Percentiles rank a stretch among this genome's conserved stretches.
Conservation (phyloP, 1,140 invertebrate species). For the Onthophagus taurus region DNA sequence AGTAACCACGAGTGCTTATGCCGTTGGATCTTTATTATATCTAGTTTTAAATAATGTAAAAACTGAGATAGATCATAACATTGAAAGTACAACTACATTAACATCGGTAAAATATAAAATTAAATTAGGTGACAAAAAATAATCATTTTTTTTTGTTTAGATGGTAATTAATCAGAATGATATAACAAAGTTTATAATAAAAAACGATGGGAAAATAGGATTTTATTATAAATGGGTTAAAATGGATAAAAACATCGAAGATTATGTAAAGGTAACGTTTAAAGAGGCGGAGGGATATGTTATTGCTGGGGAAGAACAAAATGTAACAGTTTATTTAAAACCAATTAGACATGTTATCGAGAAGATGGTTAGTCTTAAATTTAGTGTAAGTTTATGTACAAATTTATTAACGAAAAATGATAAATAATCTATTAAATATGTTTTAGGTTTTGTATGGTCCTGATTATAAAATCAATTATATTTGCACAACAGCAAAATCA, state of each 20-base stretch:
- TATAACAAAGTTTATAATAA: conserved; percentile 30
- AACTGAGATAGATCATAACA: conserved; percentile 22
- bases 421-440: not conserved
- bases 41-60: conserved; percentile 17
- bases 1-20: conserved; percentile 29
- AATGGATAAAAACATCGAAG: conserved; percentile 20
- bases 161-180: conserved; percentile 25
- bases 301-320: conserved; percentile 11
- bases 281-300: conserved; percentile 28
- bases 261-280: conserved; percentile 22
- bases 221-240: conserved; percentile 37
- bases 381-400: conserved; percentile 28
- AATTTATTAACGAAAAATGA: conserved; percentile 5
- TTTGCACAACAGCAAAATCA: conserved; percentile 24
- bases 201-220: conserved; percentile 33
- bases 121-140: not conserved
- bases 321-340: conserved; percentile 7
- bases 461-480: conserved; percentile 33
- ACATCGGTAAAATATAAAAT: conserved; percentile 30
- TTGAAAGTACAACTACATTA: conserved; percentile 36
- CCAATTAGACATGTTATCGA: conserved; percentile 12
- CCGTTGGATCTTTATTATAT: conserved; percentile 25
- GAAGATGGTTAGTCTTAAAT: conserved; percentile 15
- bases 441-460: conserved; percentile 38
- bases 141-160: conserved; percentile 18